Evolutionary conservation across 2,888 invertebrate genomes (phyloP).

Genomic region (Latrodectus elegans): DNA sequence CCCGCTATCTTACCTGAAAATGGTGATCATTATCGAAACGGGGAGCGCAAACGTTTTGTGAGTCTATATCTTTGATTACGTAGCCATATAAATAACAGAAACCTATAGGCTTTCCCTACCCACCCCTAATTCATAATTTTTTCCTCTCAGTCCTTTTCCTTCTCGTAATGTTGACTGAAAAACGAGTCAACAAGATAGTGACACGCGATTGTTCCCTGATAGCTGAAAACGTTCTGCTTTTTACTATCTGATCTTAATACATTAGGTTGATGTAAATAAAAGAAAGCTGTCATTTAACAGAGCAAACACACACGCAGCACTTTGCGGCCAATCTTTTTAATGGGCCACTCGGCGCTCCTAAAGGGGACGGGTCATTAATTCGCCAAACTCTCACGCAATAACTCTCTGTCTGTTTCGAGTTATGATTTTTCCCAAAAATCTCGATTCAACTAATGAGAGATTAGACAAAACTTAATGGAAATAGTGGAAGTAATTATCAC

Average conservation of each 20-base stretch:
- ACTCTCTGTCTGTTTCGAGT: too few species aligned
- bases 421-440: too few species aligned
- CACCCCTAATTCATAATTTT: not conserved
- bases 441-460: too few species aligned
- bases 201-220: conserved; percentile 17
- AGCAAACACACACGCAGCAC: conserved; percentile 14
- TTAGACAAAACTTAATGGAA: too few species aligned
- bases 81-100: conserved; percentile 44
- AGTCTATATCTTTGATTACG: conserved; percentile 36
- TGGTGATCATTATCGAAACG: conserved; percentile 48
- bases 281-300: conserved; percentile 38
- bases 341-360: conserved; percentile 41
- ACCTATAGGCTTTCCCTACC: not conserved
- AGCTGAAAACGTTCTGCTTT: conserved; percentile 14
- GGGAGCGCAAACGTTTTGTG: conserved; percentile 26
- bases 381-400: not conserved
- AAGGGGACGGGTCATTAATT: conserved; percentile 18
- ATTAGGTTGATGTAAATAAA: conserved; percentile 26
- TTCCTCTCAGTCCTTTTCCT: conserved; percentile 4
- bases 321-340: conserved; percentile 49
- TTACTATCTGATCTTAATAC: not conserved
- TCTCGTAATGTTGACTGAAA: conserved; percentile 26
- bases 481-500: too few species aligned
- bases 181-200: conserved; percentile 36
- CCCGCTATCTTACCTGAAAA: conserved; percentile 9